Evolutionary conservation across 2,113 vertebrate genomes (phyloP).

Genomic region (Actenoides hombroni): DNA sequence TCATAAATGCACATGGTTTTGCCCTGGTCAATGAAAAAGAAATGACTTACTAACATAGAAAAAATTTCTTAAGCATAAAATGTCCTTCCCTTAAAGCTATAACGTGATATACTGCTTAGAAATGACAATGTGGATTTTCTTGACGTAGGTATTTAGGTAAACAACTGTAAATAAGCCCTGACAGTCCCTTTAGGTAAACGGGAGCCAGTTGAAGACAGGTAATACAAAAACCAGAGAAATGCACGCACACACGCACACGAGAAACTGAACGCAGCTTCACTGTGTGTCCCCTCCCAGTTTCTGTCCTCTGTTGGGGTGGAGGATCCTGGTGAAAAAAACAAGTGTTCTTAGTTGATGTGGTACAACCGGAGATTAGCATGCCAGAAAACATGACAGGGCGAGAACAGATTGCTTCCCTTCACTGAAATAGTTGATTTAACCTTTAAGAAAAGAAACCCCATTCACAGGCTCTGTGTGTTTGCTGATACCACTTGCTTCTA

Average conservation of each 20-base stretch:
- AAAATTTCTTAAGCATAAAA: neutral
- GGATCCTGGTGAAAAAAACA: neutral
- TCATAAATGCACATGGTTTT: rapidly evolving
- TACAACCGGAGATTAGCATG: neutral
- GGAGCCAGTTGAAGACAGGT: neutral
- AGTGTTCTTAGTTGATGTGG: neutral
- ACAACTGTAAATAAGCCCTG: neutral
- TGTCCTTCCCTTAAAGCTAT: neutral
- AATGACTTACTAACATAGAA: neutral
- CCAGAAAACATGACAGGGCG: neutral
- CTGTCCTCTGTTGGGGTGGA: neutral
- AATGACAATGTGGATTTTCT: neutral
- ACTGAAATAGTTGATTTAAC: neutral
- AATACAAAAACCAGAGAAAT: neutral
- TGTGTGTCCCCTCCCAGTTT: neutral
- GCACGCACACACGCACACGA: rapidly evolving
- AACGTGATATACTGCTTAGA: neutral
- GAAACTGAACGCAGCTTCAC: neutral
- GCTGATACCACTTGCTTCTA: neutral
- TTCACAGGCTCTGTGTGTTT: neutral
- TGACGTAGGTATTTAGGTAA: neutral
- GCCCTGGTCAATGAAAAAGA: neutral
- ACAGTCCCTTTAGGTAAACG: neutral
- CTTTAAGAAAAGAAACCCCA: neutral
- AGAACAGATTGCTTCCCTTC: constrained; percentile 20